phyloP scores from a whole-genome alignment of 2,113 vertebrate species.

The Dendrocopos noguchii region DNA sequence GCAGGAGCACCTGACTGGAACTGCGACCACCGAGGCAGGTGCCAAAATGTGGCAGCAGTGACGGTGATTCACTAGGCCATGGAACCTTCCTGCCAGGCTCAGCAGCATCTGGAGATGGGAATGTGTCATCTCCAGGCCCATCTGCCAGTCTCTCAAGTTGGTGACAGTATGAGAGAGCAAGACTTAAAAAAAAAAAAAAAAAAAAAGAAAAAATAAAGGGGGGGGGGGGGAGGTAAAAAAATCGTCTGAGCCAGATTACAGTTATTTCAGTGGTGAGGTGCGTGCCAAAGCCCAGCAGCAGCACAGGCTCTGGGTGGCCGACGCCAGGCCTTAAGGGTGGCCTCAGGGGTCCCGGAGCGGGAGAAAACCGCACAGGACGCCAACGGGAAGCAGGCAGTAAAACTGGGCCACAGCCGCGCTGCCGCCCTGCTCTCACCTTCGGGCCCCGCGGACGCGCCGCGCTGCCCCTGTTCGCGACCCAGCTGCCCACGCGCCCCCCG shows the following conservation, averaged over 20 bases:
- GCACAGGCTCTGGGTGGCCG: background rate
- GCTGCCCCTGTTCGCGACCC: too few species aligned
- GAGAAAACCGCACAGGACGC: background rate
- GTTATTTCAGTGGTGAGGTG: background rate
- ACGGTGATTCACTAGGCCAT: accelerated
- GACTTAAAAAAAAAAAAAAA: too few species aligned
- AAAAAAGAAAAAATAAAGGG: too few species aligned
- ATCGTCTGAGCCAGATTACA: background rate
- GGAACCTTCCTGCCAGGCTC: accelerated
- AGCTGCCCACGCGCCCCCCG: background rate
- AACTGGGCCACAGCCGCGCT: background rate
- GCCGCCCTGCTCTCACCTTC: too few species aligned
- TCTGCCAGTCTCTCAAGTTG: background rate
- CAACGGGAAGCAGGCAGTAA: background rate
- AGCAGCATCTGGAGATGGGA: background rate
- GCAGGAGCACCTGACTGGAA: too few species aligned
- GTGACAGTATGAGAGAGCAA: background rate
- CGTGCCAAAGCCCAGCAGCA: background rate
- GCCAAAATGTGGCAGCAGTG: too few species aligned
- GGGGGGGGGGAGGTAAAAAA: too few species aligned
- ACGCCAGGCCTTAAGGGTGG: background rate
- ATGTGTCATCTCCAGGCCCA: accelerated
- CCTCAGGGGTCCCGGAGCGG: accelerated
- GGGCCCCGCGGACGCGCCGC: background rate
- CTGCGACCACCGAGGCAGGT: too few species aligned